Base-by-base conservation (phyloP, 2,797 vertebrate species). In the Iguana delicatissima region DNA sequence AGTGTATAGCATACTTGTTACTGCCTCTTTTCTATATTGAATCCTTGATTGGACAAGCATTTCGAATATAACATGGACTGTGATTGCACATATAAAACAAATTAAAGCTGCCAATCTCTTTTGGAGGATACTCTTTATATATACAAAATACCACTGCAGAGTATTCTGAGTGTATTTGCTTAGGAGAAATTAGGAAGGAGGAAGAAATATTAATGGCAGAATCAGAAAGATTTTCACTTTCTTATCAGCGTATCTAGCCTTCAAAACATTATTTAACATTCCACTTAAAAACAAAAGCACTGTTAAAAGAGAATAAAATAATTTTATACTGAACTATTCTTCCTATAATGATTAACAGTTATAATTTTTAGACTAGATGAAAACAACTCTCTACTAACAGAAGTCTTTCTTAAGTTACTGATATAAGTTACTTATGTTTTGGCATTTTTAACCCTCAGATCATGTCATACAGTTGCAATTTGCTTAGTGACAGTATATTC, bases 1-100 rank as follows among this genome's bases (percentile, higher is more conserved):
- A 98, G 98, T 98, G 93, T 98, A 97, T 98, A 97, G 98, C 98
- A 97, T 97, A 97, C 97, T 98, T 98, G 98, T 98, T 98, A 98
- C 97, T 97, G 97, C 97, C 97, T 98, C 97, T 97, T 96, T 97
- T 96, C 97, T 98, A 97, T 97, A 98, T 96, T 96, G 97, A 98
- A 98, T 98, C 96, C 98, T 99, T 99, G 99, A 99, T 99, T 99
- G 99, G 98, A 97, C 98, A 97, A 98, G 98, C 98, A 96, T 98
- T 99, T 98, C 98, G 96, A 98, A 99, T 99, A 99, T 98, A 98
- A 98, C 98, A 97, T 95, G 97, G 98, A 98, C 98, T 97, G 98
- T 99, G 99, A 99, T 99, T 99, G 99, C 99, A 99, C 98, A 98
- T 97, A 98, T 99, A 98, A 98, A 98, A 98, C 98, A 98, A 99